These are phyloP conservation scores for Clusia tigrina DNA, from an alignment of 2,888 invertebrate species.

Conservation along the genomic window DNA sequence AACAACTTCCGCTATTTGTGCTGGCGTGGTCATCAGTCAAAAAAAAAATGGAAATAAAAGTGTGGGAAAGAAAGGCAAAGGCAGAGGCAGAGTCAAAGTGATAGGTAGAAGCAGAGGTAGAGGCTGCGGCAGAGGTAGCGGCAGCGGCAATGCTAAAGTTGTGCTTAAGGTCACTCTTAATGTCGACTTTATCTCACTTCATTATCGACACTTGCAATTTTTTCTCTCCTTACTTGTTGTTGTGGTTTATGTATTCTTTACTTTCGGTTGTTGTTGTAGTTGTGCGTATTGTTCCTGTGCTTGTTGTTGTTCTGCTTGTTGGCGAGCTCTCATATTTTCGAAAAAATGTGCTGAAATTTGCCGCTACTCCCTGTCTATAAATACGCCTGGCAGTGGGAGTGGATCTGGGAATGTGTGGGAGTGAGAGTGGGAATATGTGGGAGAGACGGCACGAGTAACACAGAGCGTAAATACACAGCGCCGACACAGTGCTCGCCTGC, in stretches of 20 bases:
- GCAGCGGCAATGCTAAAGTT: not conserved
- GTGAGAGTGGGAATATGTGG: not conserved
- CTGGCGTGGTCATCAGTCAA: no score
- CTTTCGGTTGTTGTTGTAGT: no score
- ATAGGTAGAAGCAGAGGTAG: not conserved
- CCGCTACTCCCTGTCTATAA: no score
- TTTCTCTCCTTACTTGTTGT: no score
- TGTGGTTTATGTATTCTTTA: no score
- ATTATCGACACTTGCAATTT: conserved; percentile 10
- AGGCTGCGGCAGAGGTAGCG: not conserved
- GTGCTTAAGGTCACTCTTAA: not conserved
- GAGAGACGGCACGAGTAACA: not conserved
- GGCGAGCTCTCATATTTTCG: no score
- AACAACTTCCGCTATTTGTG: no score
- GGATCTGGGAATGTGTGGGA: conserved; percentile 1
- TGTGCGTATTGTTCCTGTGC: not conserved
- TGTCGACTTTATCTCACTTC: conserved; percentile 8
- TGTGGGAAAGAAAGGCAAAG: not conserved
- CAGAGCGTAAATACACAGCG: no score
- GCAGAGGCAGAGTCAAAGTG: not conserved
- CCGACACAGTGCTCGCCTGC: no score
- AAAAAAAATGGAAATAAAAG: no score
- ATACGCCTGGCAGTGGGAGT: no score
- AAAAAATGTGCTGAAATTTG: no score
- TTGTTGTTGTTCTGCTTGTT: not conserved